Conservation (phyloP, 2,113 vertebrate species). For the Microcebus jonahi region DNA sequence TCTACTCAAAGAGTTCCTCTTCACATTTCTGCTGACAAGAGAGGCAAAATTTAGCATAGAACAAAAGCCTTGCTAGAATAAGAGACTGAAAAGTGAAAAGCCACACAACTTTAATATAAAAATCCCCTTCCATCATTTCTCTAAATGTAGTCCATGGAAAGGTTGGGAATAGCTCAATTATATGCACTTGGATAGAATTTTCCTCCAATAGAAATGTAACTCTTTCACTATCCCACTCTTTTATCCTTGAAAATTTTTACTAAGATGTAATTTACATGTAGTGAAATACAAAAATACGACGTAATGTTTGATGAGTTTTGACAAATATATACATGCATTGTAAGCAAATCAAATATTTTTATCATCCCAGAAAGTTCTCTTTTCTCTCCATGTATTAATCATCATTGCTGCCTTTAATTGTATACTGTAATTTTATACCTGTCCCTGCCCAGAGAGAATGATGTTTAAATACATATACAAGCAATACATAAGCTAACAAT, state of each 20-base stretch:
- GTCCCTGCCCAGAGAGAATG: neutral
- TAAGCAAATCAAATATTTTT: slow-evolving; percentile 15
- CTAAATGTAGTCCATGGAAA: neutral
- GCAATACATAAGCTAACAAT: neutral
- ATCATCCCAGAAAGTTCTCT: neutral
- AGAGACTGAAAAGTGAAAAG: neutral
- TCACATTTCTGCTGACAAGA: neutral
- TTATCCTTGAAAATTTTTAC: neutral
- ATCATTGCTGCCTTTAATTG: neutral
- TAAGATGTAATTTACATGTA: neutral
- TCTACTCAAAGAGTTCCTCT: neutral
- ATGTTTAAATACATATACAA: neutral
- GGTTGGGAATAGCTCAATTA: neutral
- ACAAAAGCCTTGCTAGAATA: neutral
- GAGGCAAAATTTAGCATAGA: neutral
- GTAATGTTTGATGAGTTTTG: neutral
- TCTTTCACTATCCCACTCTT: neutral
- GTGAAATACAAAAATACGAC: neutral
- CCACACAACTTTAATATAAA: neutral
- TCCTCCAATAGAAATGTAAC: neutral
- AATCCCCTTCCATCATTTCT: neutral
- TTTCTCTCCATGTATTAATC: neutral
- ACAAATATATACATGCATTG: neutral
- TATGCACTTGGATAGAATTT: neutral
- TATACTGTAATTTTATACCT: neutral